Evolutionary conservation across 2,113 vertebrate genomes (phyloP), one percentile per base, ranked within the genome.

Genomic region (Proteles cristata): DNA sequence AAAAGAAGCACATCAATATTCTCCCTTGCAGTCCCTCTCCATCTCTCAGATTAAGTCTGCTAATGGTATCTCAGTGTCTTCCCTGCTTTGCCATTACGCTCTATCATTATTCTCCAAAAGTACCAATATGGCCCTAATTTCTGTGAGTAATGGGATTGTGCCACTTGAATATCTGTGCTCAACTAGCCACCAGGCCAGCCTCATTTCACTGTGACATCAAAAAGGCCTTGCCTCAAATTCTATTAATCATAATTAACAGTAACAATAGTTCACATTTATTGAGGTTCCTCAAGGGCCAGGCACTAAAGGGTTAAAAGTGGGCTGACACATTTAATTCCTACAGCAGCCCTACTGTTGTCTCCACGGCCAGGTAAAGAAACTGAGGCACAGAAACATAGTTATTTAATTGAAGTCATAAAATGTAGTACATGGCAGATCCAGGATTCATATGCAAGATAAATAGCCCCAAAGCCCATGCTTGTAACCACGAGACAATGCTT

Each of bases 161-260:
- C 4, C 19, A 23, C 82, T 33, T 65, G n/a, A 35, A 1, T n/a
- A 33, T 68, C 83, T 66, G 7, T 39, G 45, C 61, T 82, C 23
- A 74, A 39, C 21, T 45, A 50, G 33, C 50, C 61, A 21, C 19
- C 7, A 31, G 45, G 53, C 76, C 50, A 31, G 39, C 7, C 61
- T 76, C 17, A 85, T 71, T 71, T 84, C 50, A 85, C 58, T 58
- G n/a, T 89, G 82, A 39, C 66, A 92, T 80, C 55, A 26, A 31
- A 83, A 86, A 48, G 45, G 16, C 14, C 48, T 71, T 94, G 71
- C 35, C 68, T 85, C 45, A 81, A 76, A 82, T 16, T 43, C 16
- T 74, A 58, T 63, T 74, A 61, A 79, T 69, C 58, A 33, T 43
- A 69, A 86, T 76, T 48, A 84, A 55, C 3, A 21, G 0, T n/a